Evolutionary conservation across 37 sponge, comb jelly and placozoan genomes (phyloP).

Genomic region (Hexactinellida sp.): DNA sequence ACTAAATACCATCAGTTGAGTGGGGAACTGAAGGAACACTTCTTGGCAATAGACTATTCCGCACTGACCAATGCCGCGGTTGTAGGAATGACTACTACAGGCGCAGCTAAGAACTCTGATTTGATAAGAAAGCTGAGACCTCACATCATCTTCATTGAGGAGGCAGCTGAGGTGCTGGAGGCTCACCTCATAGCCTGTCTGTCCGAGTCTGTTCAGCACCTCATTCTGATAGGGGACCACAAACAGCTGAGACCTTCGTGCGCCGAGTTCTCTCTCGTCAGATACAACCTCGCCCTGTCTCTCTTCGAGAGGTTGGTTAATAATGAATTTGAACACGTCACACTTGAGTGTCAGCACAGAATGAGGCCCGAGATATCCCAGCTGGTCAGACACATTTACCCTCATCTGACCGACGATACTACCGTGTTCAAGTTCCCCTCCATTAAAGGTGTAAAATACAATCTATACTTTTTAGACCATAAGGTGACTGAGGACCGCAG

Average conservation of each 20-base stretch:
- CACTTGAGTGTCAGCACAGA: constrained; percentile 26
- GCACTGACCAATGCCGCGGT: constrained; percentile 23
- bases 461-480: constrained; percentile 51
- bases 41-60: neutral
- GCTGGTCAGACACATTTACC: constrained; percentile 22
- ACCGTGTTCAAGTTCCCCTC: constrained; percentile 11
- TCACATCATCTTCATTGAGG: constrained; percentile 39
- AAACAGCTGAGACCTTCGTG: constrained; percentile 30
- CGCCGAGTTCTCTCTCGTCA: constrained; percentile 22
- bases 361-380: constrained; percentile 42
- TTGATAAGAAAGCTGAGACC: constrained; percentile 21
- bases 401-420: constrained; percentile 16
- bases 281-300: constrained; percentile 30
- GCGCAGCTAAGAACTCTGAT: constrained; percentile 34
- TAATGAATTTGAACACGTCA: constrained; percentile 17
- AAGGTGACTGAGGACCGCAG: constrained; percentile 17
- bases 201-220: constrained; percentile 18
- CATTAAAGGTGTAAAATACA: constrained; percentile 29
- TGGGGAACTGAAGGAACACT: neutral
- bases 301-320: constrained; percentile 32
- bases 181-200: constrained; percentile 26
- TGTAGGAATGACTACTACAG: constrained; percentile 40
- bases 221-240: constrained; percentile 42
- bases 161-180: constrained; percentile 43
- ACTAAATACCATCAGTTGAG: neutral